Base-by-base conservation (phyloP, 2,888 invertebrate genomes). In the Agriopis marginaria region DNA sequence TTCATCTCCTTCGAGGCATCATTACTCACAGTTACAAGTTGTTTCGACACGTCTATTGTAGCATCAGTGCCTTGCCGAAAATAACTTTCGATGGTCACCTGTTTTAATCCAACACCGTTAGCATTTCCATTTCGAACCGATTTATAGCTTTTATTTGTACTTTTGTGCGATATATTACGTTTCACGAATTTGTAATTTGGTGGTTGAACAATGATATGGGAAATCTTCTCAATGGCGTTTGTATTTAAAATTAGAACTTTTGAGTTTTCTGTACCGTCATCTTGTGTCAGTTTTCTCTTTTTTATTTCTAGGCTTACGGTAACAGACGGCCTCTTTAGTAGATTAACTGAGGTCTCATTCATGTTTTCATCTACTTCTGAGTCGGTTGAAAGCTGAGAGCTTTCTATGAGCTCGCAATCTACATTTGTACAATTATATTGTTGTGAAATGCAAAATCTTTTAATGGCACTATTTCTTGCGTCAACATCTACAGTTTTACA, bases 201-300 rank as follows among this genome's bases (percentile, higher is more conserved):
- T 88, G 92, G 92, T 79, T 93, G 92, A 77, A 92, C 86, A 84
- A 89, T 92, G 88, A 92, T 91, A 87, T 92, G 89, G 66, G 89
- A 88, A 78, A 92, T 84, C 83, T 89, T 91, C 79, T 90, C 89
- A 84, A 90, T 88, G 86, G 89, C 90, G 84, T 91, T 86, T 79
- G 91, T 90, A 69, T 93, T 94, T 83, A 93, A 93, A 93, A 91
- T 91, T 85, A 92, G 93, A 94, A 94, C 86, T 84, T 89, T 92
- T 78, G 85, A 77, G 82, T 88, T 84, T 82, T 89, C 88, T 82
- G 75, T 75, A 70, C 75, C 81, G 77, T 83, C 81, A 74, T 78
- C 77, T 71, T 72, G 56, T 82, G 88, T 81, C 82, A 83, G 71
- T 73, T 87, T 91, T 78, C 86, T 86, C 82, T 88, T 93, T 88